Evolutionary conservation across 2,797 vertebrate genomes (phyloP).

Genomic region (Myotis myotis): DNA sequence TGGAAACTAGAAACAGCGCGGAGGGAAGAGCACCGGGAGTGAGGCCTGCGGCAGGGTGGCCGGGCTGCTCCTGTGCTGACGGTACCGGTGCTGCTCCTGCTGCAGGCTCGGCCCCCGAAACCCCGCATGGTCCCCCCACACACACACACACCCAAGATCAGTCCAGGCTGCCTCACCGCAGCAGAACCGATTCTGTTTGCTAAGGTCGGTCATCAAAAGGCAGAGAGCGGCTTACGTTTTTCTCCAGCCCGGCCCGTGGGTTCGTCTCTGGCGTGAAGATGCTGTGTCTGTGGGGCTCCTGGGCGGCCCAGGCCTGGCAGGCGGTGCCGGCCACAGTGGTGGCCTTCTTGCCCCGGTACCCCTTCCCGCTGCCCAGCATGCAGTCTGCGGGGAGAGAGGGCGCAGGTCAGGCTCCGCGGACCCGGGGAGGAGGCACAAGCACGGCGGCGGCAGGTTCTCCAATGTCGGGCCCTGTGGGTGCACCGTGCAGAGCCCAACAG

Average conservation of each 20-base stretch:
- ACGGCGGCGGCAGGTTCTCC: rapidly evolving
- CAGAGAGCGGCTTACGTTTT: constrained; percentile 88
- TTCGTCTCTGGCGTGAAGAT: constrained; percentile 90
- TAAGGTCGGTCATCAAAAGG: background rate
- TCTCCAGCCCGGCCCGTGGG: constrained; percentile 88
- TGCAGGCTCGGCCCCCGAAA: rapidly evolving
- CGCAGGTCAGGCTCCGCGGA: rapidly evolving
- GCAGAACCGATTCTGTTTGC: background rate
- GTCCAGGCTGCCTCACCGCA: too few relatives aligned
- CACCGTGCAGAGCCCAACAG: rapidly evolving
- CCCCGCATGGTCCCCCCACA: rapidly evolving
- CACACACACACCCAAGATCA: too few relatives aligned
- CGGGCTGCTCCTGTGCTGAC: too few relatives aligned
- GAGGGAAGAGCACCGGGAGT: background rate
- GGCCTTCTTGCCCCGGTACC: constrained; percentile 90
- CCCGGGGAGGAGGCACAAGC: rapidly evolving
- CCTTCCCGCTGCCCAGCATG: constrained; percentile 84
- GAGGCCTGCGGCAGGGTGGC: too few relatives aligned
- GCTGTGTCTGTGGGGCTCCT: constrained; percentile 88
- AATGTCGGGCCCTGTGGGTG: too few relatives aligned
- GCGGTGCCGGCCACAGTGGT: constrained; percentile 86
- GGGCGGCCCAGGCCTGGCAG: constrained; percentile 93
- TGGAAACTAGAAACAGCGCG: constrained; percentile 6
- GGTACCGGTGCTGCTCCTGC: rapidly evolving
- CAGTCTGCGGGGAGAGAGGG: constrained; percentile 87